phyloP scores from a whole-genome alignment of 2,797 vertebrate genomes.

The Huso huso region DNA sequence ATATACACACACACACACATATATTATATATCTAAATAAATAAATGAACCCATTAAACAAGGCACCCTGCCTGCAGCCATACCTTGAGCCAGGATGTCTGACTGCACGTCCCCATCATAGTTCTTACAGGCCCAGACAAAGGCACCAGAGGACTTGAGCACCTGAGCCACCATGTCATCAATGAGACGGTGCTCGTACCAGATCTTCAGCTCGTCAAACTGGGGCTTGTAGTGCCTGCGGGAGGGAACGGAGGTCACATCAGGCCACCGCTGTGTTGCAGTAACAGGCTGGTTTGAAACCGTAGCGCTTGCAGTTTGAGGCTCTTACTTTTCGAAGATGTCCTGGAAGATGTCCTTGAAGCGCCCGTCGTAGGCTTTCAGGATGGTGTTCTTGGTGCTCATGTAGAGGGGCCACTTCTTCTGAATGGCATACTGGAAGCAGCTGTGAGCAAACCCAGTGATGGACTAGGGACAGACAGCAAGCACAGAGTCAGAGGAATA shows the following conservation, averaged over 20 bases:
- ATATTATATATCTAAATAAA: too few species aligned
- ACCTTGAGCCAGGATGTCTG: slow-evolving; percentile 96
- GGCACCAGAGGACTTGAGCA: slow-evolving; percentile 87
- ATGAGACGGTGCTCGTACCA: slow-evolving; percentile 98
- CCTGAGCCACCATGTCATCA: slow-evolving; percentile 96
- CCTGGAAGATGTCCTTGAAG: slow-evolving; percentile 96
- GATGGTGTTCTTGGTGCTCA: slow-evolving; percentile 99
- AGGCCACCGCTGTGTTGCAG: too few species aligned
- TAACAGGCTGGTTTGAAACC: too few species aligned
- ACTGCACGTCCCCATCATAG: slow-evolving; percentile 95
- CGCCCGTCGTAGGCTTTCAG: slow-evolving; percentile 92
- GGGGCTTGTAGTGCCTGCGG: slow-evolving; percentile 82
- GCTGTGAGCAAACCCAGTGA: slow-evolving; percentile 92
- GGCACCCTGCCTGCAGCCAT: background rate
- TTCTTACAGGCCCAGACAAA: slow-evolving; percentile 99
- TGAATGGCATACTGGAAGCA: slow-evolving; percentile 92
- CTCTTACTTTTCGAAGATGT: slow-evolving; percentile 84
- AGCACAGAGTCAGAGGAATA: background rate
- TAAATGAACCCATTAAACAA: too few species aligned
- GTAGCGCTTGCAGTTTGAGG: too few species aligned
- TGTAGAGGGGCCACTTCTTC: slow-evolving; percentile 94
- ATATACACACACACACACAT: too few species aligned
- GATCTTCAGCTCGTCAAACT: slow-evolving; percentile 95
- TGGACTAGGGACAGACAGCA: slow-evolving; percentile 65
- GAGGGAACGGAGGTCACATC: background rate